Evolutionary conservation across 2,888 invertebrate species (phyloP).

Genomic region (Epiperipatus broadwayi): DNA sequence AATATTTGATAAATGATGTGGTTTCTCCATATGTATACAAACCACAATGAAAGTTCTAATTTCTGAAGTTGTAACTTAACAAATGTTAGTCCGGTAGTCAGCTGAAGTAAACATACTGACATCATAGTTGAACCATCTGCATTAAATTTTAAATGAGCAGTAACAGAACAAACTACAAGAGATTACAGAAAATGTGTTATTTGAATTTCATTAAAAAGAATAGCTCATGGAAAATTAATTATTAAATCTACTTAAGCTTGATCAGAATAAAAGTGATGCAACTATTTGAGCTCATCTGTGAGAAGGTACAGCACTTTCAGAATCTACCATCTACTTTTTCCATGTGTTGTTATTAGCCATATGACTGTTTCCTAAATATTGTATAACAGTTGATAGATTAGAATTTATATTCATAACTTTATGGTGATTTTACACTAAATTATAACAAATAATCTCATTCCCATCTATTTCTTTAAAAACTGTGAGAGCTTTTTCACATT

Average conservation of each 20-base stretch:
- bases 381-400: conserved; percentile 43
- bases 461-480: conserved; percentile 50
- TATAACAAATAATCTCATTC: conserved; percentile 40
- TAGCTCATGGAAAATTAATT: conserved; percentile 65
- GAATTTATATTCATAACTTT: conserved; percentile 48
- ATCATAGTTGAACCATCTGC: conserved; percentile 55
- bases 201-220: conserved; percentile 66
- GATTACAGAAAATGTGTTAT: conserved; percentile 66
- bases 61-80: conserved; percentile 61
- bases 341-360: not conserved
- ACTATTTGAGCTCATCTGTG: conserved; percentile 92
- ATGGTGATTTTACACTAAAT: conserved; percentile 52
- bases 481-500: conserved; percentile 50
- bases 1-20: conserved; percentile 69
- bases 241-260: conserved; percentile 63
- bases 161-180: conserved; percentile 44
- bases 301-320: conserved; percentile 49
- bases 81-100: conserved; percentile 66
- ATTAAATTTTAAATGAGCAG: conserved; percentile 64
- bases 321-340: conserved; percentile 16
- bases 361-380: conserved; percentile 31
- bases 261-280: conserved; percentile 83
- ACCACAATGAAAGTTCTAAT: conserved; percentile 65
- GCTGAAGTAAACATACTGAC: conserved; percentile 64
- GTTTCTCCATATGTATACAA: conserved; percentile 55